Conservation (phyloP, 2,113 vertebrate genomes). For the Sakesphorus luctuosus region DNA sequence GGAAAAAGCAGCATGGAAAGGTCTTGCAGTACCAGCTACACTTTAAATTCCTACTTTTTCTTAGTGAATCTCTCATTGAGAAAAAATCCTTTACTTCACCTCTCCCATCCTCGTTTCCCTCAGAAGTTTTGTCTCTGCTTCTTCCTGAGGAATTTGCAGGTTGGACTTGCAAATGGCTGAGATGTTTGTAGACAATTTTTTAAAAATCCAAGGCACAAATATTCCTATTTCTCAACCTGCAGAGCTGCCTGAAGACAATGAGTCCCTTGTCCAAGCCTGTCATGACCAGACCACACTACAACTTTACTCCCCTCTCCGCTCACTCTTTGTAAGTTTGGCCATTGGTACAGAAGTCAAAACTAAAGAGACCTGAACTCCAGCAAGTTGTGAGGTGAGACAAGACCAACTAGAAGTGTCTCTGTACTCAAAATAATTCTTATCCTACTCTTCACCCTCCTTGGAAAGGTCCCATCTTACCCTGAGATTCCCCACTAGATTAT, state of each 20-base stretch:
- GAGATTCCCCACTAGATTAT: neutral
- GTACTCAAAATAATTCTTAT: neutral
- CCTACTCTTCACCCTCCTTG: neutral
- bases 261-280: neutral
- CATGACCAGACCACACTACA: neutral
- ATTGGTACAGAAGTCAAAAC: rapidly evolving
- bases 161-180: neutral
- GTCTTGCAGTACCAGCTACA: neutral
- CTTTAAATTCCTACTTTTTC: neutral
- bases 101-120: neutral
- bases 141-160: neutral
- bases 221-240: too few relatives aligned
- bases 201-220: neutral
- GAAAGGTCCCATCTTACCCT: neutral
- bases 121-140: neutral
- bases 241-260: neutral
- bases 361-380: neutral
- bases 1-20: neutral
- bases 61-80: neutral
- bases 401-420: neutral
- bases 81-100: neutral
- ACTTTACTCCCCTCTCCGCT: rapidly evolving
- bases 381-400: rapidly evolving
- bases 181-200: neutral
- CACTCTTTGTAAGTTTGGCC: neutral